Conservation (phyloP, 2,113 vertebrate genomes). For the Oryzias melastigma region DNA sequence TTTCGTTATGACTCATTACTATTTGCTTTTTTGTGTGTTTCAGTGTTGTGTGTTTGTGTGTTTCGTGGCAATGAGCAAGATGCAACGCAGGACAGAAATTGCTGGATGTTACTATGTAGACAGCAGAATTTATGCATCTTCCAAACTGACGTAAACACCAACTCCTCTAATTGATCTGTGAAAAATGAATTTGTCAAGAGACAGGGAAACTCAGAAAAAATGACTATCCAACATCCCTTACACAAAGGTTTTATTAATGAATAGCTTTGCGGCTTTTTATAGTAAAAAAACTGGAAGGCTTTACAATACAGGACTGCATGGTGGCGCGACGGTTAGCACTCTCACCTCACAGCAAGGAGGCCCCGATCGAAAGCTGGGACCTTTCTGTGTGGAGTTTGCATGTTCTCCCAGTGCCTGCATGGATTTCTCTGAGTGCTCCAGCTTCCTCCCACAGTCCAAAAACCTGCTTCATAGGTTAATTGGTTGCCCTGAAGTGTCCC, state of each 20-base stretch:
- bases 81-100: neutral
- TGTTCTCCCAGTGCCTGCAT: no score
- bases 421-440: no score
- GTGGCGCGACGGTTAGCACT: no score
- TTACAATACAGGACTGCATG: neutral
- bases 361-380: no score
- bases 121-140: neutral
- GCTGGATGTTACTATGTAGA: neutral
- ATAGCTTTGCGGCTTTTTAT: slow-evolving; percentile 1
- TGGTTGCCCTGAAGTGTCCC: no score
- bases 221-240: slow-evolving; percentile 1
- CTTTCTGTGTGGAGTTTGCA: no score
- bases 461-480: no score
- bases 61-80: neutral
- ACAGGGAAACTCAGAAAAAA: neutral
- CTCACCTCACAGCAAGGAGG: no score
- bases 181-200: slow-evolving; percentile 3
- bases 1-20: slow-evolving; percentile 11
- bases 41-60: neutral
- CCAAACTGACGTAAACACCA: neutral
- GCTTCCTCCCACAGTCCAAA: no score
- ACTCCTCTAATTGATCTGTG: neutral
- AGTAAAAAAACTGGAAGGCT: slow-evolving; percentile 15
- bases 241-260: slow-evolving; percentile 6
- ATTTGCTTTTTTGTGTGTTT: neutral